phyloP scores from a whole-genome alignment of 2,113 vertebrate species.

The Caloenas nicobarica region DNA sequence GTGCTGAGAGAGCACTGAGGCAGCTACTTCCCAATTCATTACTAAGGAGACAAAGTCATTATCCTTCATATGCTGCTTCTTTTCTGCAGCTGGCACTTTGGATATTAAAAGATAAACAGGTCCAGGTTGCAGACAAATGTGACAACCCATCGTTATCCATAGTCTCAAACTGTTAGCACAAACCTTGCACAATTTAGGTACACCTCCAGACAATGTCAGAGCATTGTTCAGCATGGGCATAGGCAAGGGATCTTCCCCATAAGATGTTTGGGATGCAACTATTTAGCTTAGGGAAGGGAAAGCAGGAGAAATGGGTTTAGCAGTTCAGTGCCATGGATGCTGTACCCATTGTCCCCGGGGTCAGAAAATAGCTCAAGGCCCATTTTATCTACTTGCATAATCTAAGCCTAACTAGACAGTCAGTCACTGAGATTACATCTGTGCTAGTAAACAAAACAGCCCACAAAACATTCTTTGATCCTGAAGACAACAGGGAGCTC shows the following conservation, averaged over 20 bases:
- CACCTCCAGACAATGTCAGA: background rate
- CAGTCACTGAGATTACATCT: background rate
- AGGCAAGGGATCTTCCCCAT: background rate
- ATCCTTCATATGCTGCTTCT: background rate
- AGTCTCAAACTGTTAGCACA: background rate
- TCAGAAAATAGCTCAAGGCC: background rate
- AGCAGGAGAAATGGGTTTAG: background rate
- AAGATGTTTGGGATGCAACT: background rate
- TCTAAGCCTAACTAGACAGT: background rate
- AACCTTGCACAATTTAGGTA: background rate
- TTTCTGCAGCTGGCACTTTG: background rate
- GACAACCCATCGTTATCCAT: background rate
- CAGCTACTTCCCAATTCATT: background rate
- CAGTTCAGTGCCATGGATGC: background rate
- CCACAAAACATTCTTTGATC: background rate
- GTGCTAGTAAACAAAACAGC: background rate
- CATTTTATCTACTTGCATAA: background rate
- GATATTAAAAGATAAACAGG: background rate
- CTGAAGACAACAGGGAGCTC: background rate
- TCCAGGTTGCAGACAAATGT: background rate
- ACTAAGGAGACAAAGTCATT: background rate
- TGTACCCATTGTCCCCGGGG: background rate
- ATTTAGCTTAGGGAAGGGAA: background rate
- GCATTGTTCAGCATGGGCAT: background rate
- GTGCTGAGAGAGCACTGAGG: background rate